These are phyloP conservation scores for Ceratoteleas bidentatus DNA, from an alignment of 1,140 invertebrate species.

Conservation along the genomic window DNA sequence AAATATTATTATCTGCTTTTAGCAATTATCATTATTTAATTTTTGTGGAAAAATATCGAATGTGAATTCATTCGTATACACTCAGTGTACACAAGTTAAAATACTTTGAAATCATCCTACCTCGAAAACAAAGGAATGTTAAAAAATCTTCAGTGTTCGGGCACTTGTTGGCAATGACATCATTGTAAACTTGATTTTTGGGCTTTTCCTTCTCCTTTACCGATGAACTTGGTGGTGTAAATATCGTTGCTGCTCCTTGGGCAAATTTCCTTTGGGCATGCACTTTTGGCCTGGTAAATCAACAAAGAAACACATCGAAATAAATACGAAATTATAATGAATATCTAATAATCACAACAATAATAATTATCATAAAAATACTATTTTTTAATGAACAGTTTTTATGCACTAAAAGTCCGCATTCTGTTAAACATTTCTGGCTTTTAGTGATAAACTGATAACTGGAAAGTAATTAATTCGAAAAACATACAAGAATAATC, in stretches of 20 bases:
- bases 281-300: slow-evolving; percentile 84
- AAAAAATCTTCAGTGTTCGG: slow-evolving; percentile 95
- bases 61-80: no score
- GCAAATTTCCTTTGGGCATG: slow-evolving; percentile 96
- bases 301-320: background rate
- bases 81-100: background rate
- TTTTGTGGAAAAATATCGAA: no score
- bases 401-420: no score
- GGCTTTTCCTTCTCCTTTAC: slow-evolving; percentile 84
- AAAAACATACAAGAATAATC: no score
- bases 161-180: slow-evolving; percentile 85
- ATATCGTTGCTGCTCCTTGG: slow-evolving; percentile 84
- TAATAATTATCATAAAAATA: background rate
- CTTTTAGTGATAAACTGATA: no score
- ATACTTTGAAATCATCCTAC: no score
- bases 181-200: slow-evolving; percentile 80
- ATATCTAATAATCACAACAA: background rate
- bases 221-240: slow-evolving; percentile 79
- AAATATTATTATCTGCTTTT: no score
- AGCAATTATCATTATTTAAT: no score
- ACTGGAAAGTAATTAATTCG: no score
- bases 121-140: slow-evolving; percentile 93
- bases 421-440: no score
- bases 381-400: no score
- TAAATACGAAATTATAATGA: slow-evolving; percentile 1